Conservation (phyloP, 2,888 invertebrate genomes). For the Himalopsyche anomala region DNA sequence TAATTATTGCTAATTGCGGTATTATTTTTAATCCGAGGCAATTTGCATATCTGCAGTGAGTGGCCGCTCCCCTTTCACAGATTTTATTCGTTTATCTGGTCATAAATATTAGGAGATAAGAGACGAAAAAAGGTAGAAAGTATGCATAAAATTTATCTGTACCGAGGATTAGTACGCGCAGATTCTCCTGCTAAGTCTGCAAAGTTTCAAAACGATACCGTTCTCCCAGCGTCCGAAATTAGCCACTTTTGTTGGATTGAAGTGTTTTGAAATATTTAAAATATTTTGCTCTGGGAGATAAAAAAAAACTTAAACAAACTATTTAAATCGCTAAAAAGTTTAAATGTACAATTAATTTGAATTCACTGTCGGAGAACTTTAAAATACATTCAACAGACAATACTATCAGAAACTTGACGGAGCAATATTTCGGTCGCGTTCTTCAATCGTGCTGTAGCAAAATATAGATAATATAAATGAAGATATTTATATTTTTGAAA, state of each 20-base stretch:
- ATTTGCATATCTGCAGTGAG: conserved; percentile 65
- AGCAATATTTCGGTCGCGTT: too few species aligned
- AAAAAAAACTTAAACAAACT: not conserved
- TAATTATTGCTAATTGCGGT: conserved; percentile 66
- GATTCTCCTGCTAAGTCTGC: conserved; percentile 54
- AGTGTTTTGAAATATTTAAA: conserved; percentile 52
- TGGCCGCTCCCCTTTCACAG: conserved; percentile 51
- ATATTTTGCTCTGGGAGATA: not conserved
- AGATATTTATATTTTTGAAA: too few species aligned
- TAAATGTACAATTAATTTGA: too few species aligned
- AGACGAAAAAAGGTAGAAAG: conserved; percentile 60
- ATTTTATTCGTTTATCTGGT: conserved; percentile 65
- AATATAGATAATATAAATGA: too few species aligned
- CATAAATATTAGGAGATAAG: conserved; percentile 65
- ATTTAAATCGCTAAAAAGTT: too few species aligned
- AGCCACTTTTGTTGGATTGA: conserved; percentile 52
- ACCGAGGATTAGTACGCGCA: conserved; percentile 52
- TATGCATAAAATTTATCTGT: conserved; percentile 59
- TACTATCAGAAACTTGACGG: too few species aligned
- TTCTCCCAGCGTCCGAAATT: conserved; percentile 54
- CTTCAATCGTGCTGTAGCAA: too few species aligned
- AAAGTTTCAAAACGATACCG: conserved; percentile 57
- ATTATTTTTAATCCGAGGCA: conserved; percentile 64
- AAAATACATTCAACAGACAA: too few species aligned
- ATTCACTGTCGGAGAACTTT: too few species aligned